A percentile compares a stretch with the other conserved stretches of the same genome.
These are phyloP conservation scores for Podabrus alpinus DNA, from an alignment of 2,888 invertebrate genomes.

Conservation along the genomic window DNA sequence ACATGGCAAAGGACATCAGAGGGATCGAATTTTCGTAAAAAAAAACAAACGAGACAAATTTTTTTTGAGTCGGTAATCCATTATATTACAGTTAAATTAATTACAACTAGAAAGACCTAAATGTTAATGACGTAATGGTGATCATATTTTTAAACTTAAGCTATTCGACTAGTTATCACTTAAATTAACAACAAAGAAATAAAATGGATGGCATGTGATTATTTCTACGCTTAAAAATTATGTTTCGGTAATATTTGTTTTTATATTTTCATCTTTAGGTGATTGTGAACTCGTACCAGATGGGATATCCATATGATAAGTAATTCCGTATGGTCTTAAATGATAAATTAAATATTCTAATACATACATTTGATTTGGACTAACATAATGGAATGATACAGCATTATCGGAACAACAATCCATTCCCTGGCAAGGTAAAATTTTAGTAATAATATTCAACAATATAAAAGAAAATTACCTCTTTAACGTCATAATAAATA, in stretches of 20 bases:
- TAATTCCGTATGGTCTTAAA: slow-evolving; percentile 78
- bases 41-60: too few species aligned
- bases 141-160: not conserved
- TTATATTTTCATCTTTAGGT: slow-evolving; percentile 1
- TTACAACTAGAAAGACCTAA: too few species aligned
- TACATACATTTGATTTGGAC: slow-evolving; percentile 91
- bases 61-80: too few species aligned
- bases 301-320: slow-evolving; percentile 57
- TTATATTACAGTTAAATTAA: too few species aligned
- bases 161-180: not conserved
- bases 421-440: slow-evolving; percentile 66
- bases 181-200: not conserved
- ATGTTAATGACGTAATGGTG: too few species aligned
- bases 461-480: slow-evolving; percentile 60
- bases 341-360: slow-evolving; percentile 95
- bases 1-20: too few species aligned
- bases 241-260: slow-evolving; percentile 3
- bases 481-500: slow-evolving; percentile 88
- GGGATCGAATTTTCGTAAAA: too few species aligned
- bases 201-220: not conserved
- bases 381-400: slow-evolving; percentile 91
- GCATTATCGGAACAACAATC: slow-evolving; percentile 93
- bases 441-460: not conserved
- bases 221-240: not conserved
- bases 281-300: slow-evolving; percentile 33